phyloP scores from a whole-genome alignment of 2,888 invertebrate species.

The Dynastes tityus region DNA sequence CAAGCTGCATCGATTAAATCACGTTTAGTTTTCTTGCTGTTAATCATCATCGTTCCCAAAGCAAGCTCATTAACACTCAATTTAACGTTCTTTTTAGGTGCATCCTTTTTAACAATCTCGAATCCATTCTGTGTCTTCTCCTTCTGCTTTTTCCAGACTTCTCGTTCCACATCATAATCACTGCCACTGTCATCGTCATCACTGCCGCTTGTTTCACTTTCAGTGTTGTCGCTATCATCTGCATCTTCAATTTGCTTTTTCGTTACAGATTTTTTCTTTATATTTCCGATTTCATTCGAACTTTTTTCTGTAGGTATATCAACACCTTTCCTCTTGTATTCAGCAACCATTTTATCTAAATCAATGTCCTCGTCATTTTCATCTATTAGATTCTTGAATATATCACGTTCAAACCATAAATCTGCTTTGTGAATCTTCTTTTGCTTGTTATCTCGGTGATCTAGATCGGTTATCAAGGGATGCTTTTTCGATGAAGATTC shows the following conservation, averaged over 20 bases:
- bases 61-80: conserved; percentile 92
- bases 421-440: conserved; percentile 85
- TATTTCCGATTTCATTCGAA: conserved; percentile 54
- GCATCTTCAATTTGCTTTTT: conserved; percentile 55
- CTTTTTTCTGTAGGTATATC: conserved; percentile 67
- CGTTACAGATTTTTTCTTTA: conserved; percentile 53
- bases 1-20: conserved; percentile 93
- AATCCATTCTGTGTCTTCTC: conserved; percentile 75
- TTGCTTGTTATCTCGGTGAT: conserved; percentile 82
- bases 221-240: conserved; percentile 11
- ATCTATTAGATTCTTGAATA: conserved; percentile 84
- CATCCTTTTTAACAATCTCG: conserved; percentile 77
- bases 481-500: conserved; percentile 67
- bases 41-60: conserved; percentile 91
- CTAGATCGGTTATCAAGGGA: conserved; percentile 87
- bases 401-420: conserved; percentile 90
- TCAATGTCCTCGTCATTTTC: conserved; percentile 92
- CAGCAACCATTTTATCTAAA: conserved; percentile 84
- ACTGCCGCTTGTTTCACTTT: conserved; percentile 51
- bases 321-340: conserved; percentile 82
- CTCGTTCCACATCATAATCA: conserved; percentile 72
- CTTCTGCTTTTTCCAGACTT: conserved; percentile 63
- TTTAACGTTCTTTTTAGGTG: conserved; percentile 71
- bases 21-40: conserved; percentile 91
- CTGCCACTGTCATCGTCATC: conserved; percentile 61